Conservation (phyloP, 1,140 invertebrate genomes). For the Pogonomyrmex californicus region DNA sequence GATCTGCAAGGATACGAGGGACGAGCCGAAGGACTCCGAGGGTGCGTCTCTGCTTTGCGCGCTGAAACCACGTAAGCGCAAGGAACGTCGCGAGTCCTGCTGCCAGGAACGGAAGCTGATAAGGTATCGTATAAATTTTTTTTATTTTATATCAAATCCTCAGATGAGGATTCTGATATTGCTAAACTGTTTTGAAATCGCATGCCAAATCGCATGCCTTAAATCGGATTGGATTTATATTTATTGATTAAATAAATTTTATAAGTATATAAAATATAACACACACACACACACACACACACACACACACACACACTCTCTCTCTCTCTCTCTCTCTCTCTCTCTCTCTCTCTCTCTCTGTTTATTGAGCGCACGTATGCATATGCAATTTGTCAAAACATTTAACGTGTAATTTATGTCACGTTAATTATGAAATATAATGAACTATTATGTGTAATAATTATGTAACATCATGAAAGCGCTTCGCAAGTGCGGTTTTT, state of each 20-base stretch:
- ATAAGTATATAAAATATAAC: not conserved
- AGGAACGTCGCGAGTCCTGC: constrained; percentile 91
- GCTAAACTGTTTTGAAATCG: not conserved
- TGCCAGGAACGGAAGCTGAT: constrained; percentile 92
- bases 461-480: not conserved
- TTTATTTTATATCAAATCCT: too few relatives aligned
- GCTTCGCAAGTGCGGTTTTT: not conserved
- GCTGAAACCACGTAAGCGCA: constrained; percentile 90
- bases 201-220: not conserved
- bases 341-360: too few relatives aligned
- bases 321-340: too few relatives aligned
- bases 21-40: constrained; percentile 78
- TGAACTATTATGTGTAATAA: not conserved
- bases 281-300: too few relatives aligned
- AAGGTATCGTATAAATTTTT: constrained; percentile 85
- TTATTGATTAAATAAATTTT: constrained; percentile 2
- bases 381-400: not conserved
- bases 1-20: constrained; percentile 80
- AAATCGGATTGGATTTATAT: not conserved
- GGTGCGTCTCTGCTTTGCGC: constrained; percentile 77
- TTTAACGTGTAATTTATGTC: constrained; percentile 9
- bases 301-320: too few relatives aligned
- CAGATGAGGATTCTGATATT: not conserved
- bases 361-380: not conserved
- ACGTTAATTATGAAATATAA: not conserved